Evolutionary conservation across 1,140 invertebrate genomes (phyloP), one percentile per base, ranked within the genome.

Genomic region (Lepidurus couesii): DNA sequence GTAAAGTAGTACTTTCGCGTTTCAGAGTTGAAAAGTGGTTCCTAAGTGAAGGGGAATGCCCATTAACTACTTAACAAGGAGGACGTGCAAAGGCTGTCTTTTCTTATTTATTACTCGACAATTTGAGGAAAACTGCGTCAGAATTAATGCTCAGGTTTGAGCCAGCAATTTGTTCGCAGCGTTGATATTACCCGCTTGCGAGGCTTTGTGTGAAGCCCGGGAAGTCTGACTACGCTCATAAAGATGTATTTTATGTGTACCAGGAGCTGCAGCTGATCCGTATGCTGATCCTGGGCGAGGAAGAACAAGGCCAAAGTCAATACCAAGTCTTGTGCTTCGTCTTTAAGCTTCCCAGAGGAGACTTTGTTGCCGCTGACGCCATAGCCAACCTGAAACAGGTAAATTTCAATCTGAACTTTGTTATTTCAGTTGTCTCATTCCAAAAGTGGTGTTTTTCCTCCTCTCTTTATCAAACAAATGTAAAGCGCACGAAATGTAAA

Each of bases 331-430:
- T 97, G 84, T 98, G 96, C 85, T 98, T 97, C 85, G 90, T 97
- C 1, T 92, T 92, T 81, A 92, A 95, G 83, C 93, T 96, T 83
- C 91, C 91, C 78, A 95, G 95, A 86, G 91, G 94, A 82, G 82
- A 83, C 74, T 97, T 97, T 84, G 97, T 98, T 83, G 95, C 95
- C 1, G 92, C 95, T 16, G 96, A 97, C 86, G 95, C 95, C 21
- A 97, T 98, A 93, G 92, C 95, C n/a, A 97, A 97, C 86, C 85
- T 98, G n/a, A 88, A 95, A 86, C 95, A 97, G 88, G 95, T 92
- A 83, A 80, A 78, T 74, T 13, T 21, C 9, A 53, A 9, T 13
- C 16, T 79, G 11, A 9, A 44, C 53, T 65, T 65, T 65, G 34
- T 34, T 34, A 34, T 34, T 34, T 34, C 34, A 4, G 34, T 34